These are phyloP conservation scores for Bradypodion ventrale DNA, from an alignment of 2,797 vertebrate species.

Conservation along the genomic window DNA sequence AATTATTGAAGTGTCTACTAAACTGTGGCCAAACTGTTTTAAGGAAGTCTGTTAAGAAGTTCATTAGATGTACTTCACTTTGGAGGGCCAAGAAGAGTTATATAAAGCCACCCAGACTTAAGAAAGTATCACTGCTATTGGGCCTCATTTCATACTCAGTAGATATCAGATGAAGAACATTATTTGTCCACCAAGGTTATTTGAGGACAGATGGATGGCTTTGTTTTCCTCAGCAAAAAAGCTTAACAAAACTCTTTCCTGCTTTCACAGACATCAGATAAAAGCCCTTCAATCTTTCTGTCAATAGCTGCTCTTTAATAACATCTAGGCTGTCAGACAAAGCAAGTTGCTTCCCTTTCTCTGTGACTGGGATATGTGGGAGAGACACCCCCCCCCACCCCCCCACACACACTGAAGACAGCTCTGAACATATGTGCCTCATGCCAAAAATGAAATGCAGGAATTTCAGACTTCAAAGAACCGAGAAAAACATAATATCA, in stretches of 20 bases:
- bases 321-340: neutral
- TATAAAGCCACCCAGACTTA: neutral
- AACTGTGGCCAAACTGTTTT: neutral
- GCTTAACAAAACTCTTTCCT: neutral
- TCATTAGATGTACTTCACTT: neutral
- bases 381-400: too few species aligned
- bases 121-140: neutral
- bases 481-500: neutral
- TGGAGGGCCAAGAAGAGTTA: neutral
- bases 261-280: constrained; percentile 4
- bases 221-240: neutral
- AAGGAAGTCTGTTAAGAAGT: neutral
- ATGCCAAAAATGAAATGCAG: neutral
- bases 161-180: constrained; percentile 3
- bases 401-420: too few species aligned
- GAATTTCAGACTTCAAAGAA: neutral
- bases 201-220: neutral
- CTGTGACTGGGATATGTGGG: too few species aligned
- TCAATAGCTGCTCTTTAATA: neutral
- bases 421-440: too few species aligned
- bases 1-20: too few species aligned
- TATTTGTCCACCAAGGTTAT: constrained; percentile 12
- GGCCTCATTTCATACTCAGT: neutral
- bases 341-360: neutral
- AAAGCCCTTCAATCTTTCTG: neutral